These are phyloP conservation scores for Scalopus aquaticus DNA, from an alignment of 2,113 vertebrate species.

Conservation along the genomic window DNA sequence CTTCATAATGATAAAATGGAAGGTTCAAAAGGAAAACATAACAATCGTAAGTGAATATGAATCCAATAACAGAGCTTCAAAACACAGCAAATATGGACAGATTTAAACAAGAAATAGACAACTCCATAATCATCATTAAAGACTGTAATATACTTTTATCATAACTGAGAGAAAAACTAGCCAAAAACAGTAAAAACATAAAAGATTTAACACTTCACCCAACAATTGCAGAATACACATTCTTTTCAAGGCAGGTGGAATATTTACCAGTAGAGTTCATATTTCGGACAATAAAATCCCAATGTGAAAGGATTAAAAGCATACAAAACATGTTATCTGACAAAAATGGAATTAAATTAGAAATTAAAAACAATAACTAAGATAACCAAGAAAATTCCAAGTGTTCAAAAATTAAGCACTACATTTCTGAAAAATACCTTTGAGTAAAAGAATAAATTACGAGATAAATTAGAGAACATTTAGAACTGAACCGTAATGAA, in stretches of 20 bases:
- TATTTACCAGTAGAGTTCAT: neutral
- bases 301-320: constrained; percentile 4
- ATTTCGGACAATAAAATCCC: constrained; percentile 1
- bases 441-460: neutral
- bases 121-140: neutral
- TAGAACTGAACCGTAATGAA: constrained; percentile 26
- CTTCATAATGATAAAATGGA: neutral
- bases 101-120: neutral
- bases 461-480: constrained; percentile 34
- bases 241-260: neutral
- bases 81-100: neutral
- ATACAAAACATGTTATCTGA: neutral
- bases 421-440: neutral
- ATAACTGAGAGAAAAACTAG: neutral
- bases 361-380: constrained; percentile 31
- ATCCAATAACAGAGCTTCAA: neutral
- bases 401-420: constrained; percentile 32
- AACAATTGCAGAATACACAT: neutral
- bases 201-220: neutral
- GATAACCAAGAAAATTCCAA: constrained; percentile 13
- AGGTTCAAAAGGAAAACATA: neutral
- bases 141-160: neutral
- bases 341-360: constrained; percentile 28
- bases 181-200: neutral
- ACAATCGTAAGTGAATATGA: neutral